Base-by-base conservation (phyloP, 2,797 vertebrate species). In the Chaetophractus vellerosus region DNA sequence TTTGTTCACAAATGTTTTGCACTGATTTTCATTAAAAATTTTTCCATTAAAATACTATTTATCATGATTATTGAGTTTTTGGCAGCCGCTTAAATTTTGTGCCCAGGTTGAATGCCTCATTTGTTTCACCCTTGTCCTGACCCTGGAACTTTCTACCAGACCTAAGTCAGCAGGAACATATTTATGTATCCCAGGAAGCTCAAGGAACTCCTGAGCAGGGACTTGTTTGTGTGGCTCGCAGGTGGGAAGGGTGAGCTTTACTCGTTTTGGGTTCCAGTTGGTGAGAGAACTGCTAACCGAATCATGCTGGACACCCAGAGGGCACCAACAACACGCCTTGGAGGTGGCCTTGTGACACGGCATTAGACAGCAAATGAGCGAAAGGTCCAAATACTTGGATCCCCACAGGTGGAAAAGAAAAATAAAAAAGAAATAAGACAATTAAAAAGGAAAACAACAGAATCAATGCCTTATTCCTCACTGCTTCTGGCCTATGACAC, bases 301-400 rank as follows among this genome's bases (percentile, higher is more conserved):
- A 26, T 28, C 50, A n/a, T 0, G 11, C 7, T 31, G 36, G 64
- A 64, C 57, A 76, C 23, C 15, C 74, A 85, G 5, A 41, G 2
- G 45, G n/a, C 1, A 14, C 4, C 9, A 14, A 33, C 8, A 2
- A 10, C 14, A 21, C 0, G 1, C 31, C 66, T 24, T 14, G 6
- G 36, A 21, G 2, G 24, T 12, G 31, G n/a, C 45, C 28, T 12
- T 78, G 14, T n/a, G 79, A 52, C 8, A 24, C 1, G 0, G 33
- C 0, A 0, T 33, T 55, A 63, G 78, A 57, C 9, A 83, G 4
- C 2, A 23, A 50, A 33, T 7, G 11, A 21, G 15, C 21, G 11
- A 10, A 38, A n/a, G 28, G 9, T 18, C 9, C 45, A n/a, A 41
- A 61, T n/a, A 16, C 16, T 19, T 24, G 23, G 31, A 10, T 71